phyloP scores from a whole-genome alignment of 2,113 vertebrate species.

The Corynorhinus townsendii region DNA sequence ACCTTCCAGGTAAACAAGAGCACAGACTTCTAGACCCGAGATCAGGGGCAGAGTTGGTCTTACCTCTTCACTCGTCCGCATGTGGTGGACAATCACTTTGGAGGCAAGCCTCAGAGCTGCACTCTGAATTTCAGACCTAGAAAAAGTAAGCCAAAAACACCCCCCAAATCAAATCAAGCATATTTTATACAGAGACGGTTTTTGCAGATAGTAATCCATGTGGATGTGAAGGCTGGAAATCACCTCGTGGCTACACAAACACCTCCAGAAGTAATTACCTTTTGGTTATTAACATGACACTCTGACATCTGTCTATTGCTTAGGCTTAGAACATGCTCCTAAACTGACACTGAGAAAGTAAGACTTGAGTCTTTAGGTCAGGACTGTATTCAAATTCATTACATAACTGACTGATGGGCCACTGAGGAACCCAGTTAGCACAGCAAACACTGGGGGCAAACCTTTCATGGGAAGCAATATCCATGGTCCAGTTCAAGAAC shows the following conservation, averaged over 20 bases:
- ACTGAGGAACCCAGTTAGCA: fast-evolving
- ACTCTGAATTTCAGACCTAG: conserved; percentile 89
- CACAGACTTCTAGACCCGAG: neutral
- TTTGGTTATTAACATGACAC: neutral
- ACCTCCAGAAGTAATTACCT: neutral
- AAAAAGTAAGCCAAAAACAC: neutral
- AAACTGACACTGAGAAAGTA: neutral
- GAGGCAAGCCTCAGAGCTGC: conserved; percentile 88
- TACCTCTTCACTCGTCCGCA: conserved; percentile 81
- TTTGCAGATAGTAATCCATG: neutral
- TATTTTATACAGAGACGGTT: neutral
- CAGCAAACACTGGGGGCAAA: conserved; percentile 60
- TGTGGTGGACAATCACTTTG: conserved; percentile 81
- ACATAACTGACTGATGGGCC: neutral
- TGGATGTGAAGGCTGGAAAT: neutral
- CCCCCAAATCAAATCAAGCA: neutral
- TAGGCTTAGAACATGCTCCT: neutral
- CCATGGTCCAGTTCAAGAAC: conserved; percentile 85
- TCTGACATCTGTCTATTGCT: neutral
- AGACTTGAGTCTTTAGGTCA: neutral
- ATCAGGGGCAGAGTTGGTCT: conserved; percentile 38
- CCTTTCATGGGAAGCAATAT: conserved; percentile 83
- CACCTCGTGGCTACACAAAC: neutral
- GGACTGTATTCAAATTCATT: neutral
- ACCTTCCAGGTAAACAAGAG: neutral